These are phyloP conservation scores for Enteromius paludinosus DNA, from an alignment of 2,797 vertebrate species.

Conservation along the genomic window DNA sequence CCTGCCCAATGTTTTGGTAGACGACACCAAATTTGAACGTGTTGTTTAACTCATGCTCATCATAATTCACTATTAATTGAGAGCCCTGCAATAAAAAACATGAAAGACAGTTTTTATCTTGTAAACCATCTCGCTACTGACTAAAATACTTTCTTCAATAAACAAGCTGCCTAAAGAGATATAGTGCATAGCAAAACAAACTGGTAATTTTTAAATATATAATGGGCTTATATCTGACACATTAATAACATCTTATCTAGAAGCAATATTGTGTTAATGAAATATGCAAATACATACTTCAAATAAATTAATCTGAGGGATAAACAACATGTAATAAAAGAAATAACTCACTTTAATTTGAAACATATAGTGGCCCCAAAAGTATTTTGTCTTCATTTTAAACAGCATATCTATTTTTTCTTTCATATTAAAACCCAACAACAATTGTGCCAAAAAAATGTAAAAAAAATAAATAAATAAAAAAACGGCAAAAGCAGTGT, in stretches of 20 bases:
- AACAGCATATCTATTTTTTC: neutral
- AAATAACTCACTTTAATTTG: neutral
- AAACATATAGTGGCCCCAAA: neutral
- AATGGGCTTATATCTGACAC: neutral
- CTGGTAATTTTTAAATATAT: neutral
- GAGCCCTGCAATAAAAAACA: slow-evolving; percentile 79
- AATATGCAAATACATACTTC: neutral
- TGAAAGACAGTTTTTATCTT: neutral
- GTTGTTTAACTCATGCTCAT: slow-evolving; percentile 93
- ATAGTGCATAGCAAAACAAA: neutral
- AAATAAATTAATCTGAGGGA: neutral
- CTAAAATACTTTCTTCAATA: neutral
- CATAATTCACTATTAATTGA: slow-evolving; percentile 89
- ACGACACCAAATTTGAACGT: slow-evolving; percentile 96
- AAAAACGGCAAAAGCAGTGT: neutral
- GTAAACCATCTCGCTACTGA: neutral
- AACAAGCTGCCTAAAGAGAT: neutral
- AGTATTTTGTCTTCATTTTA: neutral
- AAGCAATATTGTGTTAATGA: slow-evolving; percentile 10
- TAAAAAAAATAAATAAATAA: no score
- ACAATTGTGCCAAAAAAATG: neutral
- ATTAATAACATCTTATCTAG: neutral
- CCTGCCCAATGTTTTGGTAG: slow-evolving; percentile 91
- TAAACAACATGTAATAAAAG: neutral
- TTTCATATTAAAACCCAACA: neutral